Base-by-base conservation (phyloP, 2,888 invertebrate genomes). In the Scaptomyza caliginosa region DNA sequence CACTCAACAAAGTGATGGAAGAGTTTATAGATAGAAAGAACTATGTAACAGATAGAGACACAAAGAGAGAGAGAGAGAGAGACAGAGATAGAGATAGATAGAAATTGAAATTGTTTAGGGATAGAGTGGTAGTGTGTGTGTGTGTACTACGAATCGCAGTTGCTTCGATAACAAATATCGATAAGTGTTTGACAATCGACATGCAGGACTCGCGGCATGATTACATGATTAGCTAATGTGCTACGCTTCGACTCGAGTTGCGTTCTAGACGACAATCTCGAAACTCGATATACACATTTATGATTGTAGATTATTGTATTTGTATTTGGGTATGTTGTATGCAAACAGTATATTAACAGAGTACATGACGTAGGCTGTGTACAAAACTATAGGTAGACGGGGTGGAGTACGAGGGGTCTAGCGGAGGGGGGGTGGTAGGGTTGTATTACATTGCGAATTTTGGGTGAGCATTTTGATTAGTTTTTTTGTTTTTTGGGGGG, bases 341-440 rank as follows among this genome's bases (percentile, higher is more conserved):
- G n/a, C n/a, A n/a, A n/a, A 17, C n/a, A 42, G 23, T 34, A 34
- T 56, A 43, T 60, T 60, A 64, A 70, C 76, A 54, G 17, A 63
- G 52, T 63, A 70, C 64, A 71, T 70, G 57, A 57, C 54, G 36
- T 36, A 55, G 51, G 26, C 34, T 21, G 42, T 59, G 32, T 39
- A 50, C 49, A 63, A 63, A 74, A 19, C 28, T 74, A 55, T 48
- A 48, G 38, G 38, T 24, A 13, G 60, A 13, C 7, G 23, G 50
- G 26, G n/a, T n/a, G n/a, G n/a, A n/a, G n/a, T n/a, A n/a, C n/a
- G n/a, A n/a, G n/a, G n/a, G n/a, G n/a, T n/a, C n/a, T n/a, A n/a
- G n/a, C n/a, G 36, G 4, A 17, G 48, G 23, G 13, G 28, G 28
- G 10, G 2, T 8, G 26, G 26, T 8, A 3, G 13, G 34, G 34